Percentiles rank a stretch among this genome's conserved stretches.
Evolutionary conservation across 2,113 vertebrate genomes (phyloP).

Genomic region (Lontra canadensis): DNA sequence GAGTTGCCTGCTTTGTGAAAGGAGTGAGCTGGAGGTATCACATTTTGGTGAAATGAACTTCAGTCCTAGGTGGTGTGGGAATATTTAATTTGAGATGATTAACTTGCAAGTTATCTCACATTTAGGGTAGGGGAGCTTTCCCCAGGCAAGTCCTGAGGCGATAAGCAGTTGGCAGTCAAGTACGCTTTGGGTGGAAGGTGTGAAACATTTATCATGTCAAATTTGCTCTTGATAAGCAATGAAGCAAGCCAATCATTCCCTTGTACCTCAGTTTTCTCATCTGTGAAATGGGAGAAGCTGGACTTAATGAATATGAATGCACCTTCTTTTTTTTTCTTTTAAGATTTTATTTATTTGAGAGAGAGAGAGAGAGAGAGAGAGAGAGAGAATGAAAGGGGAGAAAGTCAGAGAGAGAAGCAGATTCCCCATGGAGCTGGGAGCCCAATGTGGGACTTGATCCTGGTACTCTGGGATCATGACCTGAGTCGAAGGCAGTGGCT

Average conservation of each 20-base stretch:
- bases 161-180: background rate
- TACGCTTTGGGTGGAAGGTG: background rate
- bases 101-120: background rate
- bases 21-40: too few species aligned
- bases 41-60: background rate
- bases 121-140: background rate
- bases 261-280: background rate
- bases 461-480: too few species aligned
- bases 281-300: background rate
- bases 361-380: too few species aligned
- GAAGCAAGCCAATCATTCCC: background rate
- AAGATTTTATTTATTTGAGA: too few species aligned
- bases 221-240: background rate
- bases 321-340: background rate
- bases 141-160: background rate
- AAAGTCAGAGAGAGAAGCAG: too few species aligned
- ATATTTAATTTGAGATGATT: background rate
- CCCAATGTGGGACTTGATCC: too few species aligned
- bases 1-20: background rate
- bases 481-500: too few species aligned
- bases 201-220: background rate
- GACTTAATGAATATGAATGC: background rate
- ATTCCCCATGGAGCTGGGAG: too few species aligned
- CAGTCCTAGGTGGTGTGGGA: background rate
- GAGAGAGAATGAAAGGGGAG: too few species aligned